Evolutionary conservation across 2,888 invertebrate species (phyloP), one percentile per base, ranked within the genome.

Genomic region (Eupithecia inturbata): DNA sequence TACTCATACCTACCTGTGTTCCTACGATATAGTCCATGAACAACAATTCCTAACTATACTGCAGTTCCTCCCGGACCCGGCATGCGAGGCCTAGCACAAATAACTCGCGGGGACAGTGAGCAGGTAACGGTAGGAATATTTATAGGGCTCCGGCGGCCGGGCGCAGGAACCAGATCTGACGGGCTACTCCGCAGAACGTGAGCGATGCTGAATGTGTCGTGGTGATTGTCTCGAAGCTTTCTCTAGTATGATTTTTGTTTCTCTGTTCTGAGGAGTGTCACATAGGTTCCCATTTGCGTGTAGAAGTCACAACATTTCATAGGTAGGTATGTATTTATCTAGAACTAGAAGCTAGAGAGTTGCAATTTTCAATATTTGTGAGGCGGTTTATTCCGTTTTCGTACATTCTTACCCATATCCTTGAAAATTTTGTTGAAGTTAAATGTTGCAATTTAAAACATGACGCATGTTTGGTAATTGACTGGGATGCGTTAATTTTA

Each of bases 61-160:
- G 3, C n/a, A 49, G n/a, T 49, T n/a, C 49, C 7, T n/a, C n/a
- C 9, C n/a, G n/a, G 7, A 7, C 6, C n/a, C 53, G 53, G 22
- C 53, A 53, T 53, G 53, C 53, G 53, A 22, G 53, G 22, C 53
- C 53, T 22, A 10, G 22, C 49, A 53, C 53, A 53, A 22, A 53
- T 22, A 53, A 53, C 53, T 53, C 10, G 10, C 9, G 22, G 22
- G 45, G 45, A 53, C 53, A 53, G 53, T 49, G 53, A 22, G 10
- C 57, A 57, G 22, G 53, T 57, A 57, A 57, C 57, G 57, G 57
- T 26, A 22, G 10, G 26, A 22, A 26, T 57, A 57, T 57, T 57
- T 57, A 57, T 57, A 57, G 57, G 57, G 57, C 57, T 26, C 26
- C 12, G 57, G 57, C 9, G 49, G 49, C 49, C n/a, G n/a, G 49